A percentile compares a stretch with the other conserved stretches of the same genome.
Conservation (phyloP, 2,113 vertebrate species). For the Psilopsiagon aurifrons region DNA sequence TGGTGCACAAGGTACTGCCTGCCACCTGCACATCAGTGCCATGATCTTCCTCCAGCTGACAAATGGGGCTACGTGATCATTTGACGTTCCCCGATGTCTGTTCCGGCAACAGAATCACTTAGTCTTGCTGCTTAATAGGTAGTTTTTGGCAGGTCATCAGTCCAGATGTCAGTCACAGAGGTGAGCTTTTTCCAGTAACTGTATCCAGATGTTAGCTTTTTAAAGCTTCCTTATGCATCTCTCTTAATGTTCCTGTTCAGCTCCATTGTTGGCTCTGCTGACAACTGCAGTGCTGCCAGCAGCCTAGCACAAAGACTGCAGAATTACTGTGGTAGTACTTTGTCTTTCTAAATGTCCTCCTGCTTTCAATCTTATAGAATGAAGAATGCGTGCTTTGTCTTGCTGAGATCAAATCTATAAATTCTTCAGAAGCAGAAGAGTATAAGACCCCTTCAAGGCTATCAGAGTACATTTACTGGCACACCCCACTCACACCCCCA, state of each 20-base stretch:
- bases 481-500: accelerated
- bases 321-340: background rate
- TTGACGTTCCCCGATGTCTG: background rate
- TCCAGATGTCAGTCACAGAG: background rate
- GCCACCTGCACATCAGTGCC: background rate
- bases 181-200: background rate
- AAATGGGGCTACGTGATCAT: background rate
- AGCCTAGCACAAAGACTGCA: background rate
- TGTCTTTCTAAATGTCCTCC: background rate
- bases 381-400: background rate
- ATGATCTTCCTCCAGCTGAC: background rate
- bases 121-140: background rate
- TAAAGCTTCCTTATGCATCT: background rate
- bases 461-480: background rate
- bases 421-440: background rate
- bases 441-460: background rate
- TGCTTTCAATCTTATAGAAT: background rate
- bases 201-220: conserved; percentile 25
- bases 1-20: accelerated
- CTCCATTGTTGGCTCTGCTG: background rate
- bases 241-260: background rate
- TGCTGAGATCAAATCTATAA: background rate
- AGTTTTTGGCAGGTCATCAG: background rate
- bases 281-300: background rate
- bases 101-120: accelerated